These are phyloP conservation scores for Pardosa pseudoannulata DNA, from an alignment of 2,888 invertebrate genomes.

Conservation along the genomic window DNA sequence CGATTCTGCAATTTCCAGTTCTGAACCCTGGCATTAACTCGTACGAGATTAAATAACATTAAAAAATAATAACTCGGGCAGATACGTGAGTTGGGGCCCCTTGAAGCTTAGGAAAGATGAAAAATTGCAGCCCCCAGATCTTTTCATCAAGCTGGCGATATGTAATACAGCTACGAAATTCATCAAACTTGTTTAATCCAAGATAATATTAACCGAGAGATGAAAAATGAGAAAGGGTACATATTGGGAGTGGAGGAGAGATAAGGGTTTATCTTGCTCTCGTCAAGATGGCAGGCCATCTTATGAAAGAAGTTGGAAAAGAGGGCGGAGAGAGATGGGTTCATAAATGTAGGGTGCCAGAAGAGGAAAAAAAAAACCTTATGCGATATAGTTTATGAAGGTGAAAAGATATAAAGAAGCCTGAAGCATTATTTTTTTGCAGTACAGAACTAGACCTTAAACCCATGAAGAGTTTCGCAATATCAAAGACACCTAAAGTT, in stretches of 20 bases:
- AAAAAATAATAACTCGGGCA: too few relatives aligned
- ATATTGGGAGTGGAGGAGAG: neutral
- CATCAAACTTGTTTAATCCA: constrained; percentile 1
- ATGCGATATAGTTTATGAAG: too few relatives aligned
- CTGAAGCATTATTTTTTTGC: too few relatives aligned
- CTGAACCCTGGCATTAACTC: too few relatives aligned
- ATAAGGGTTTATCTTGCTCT: neutral
- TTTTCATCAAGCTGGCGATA: neutral
- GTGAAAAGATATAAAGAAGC: too few relatives aligned
- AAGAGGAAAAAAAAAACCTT: too few relatives aligned
- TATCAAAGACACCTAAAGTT: too few relatives aligned
- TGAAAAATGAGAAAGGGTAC: neutral
- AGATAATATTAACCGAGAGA: neutral
- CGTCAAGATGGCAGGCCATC: neutral
- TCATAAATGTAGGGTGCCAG: neutral
- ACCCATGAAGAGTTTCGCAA: too few relatives aligned
- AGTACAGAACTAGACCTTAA: too few relatives aligned
- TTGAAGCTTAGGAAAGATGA: neutral
- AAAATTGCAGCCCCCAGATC: neutral
- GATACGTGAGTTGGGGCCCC: too few relatives aligned
- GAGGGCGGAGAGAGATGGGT: neutral
- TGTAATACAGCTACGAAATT: neutral
- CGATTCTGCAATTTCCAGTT: too few relatives aligned
- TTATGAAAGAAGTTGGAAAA: neutral
- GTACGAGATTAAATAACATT: too few relatives aligned